Evolutionary conservation across 30 jellyfish, hydroid and myxozoan genomes (phyloP).

Genomic region (Hydractinia echinata): DNA sequence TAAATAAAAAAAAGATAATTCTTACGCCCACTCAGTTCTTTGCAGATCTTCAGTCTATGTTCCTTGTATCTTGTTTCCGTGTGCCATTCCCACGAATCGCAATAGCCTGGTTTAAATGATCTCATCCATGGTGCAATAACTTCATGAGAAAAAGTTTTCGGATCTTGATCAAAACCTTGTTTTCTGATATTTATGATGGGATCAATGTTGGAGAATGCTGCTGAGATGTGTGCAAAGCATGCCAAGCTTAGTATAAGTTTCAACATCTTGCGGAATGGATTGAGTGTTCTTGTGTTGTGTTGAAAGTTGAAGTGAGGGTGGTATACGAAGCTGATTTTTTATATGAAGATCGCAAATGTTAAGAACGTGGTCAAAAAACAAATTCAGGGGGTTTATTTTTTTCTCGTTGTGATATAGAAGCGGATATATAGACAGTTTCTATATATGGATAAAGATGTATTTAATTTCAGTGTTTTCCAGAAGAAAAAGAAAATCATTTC

Average conservation of each 20-base stretch:
- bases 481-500: too few species aligned
- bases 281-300: too few species aligned
- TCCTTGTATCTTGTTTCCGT: conserved; percentile 78
- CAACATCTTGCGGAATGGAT: too few species aligned
- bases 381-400: too few species aligned
- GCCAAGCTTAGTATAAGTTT: neutral
- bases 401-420: too few species aligned
- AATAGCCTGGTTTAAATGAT: conserved; percentile 94
- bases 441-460: too few species aligned
- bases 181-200: conserved; percentile 48
- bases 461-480: too few species aligned
- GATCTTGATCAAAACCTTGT: conserved; percentile 87
- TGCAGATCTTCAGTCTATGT: conserved; percentile 69
- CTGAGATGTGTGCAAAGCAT: neutral
- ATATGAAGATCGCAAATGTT: too few species aligned
- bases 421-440: too few species aligned
- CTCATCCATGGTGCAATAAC: conserved; percentile 86
- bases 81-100: conserved; percentile 99
- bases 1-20: neutral
- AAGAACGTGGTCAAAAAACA: too few species aligned
- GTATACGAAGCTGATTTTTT: too few species aligned
- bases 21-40: conserved; percentile 78
- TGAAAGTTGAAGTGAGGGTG: too few species aligned
- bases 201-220: conserved; percentile 3
- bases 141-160: conserved; percentile 83